Percentiles rank a stretch among this genome's conserved stretches.
phyloP scores from a whole-genome alignment of 1,140 invertebrate species.

The Drosophila rufa region DNA sequence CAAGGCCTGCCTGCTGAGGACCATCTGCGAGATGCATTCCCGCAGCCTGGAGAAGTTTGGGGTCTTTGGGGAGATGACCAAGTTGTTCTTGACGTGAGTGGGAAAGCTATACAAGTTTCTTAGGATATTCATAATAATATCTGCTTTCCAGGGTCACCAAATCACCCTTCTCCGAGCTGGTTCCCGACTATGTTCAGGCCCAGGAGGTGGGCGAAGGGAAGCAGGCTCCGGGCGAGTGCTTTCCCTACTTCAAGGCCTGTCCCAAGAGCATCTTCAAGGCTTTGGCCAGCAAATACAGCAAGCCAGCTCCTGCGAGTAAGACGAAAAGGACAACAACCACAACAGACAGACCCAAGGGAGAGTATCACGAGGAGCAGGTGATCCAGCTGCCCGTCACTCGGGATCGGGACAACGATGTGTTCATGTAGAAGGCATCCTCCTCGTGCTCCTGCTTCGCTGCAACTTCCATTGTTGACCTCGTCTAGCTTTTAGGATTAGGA shows the following conservation, averaged over 20 bases:
- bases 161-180: conserved; percentile 90
- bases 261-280: conserved; percentile 92
- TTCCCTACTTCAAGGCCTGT: conserved; percentile 92
- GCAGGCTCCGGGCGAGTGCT: conserved; percentile 90
- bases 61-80: conserved; percentile 91
- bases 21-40: conserved; percentile 94
- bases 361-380: conserved; percentile 73
- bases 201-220: conserved; percentile 89
- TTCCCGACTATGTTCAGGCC: conserved; percentile 92
- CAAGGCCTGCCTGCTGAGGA: conserved; percentile 91
- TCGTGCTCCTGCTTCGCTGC: not conserved
- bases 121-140: conserved; percentile 1
- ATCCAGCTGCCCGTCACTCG: conserved; percentile 55
- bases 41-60: conserved; percentile 91
- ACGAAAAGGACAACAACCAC: conserved; percentile 33
- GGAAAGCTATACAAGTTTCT: not conserved
- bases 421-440: conserved; percentile 47
- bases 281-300: conserved; percentile 87
- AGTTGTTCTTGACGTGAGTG: conserved; percentile 92
- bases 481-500: conserved; percentile 51
- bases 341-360: conserved; percentile 47
- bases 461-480: conserved; percentile 44
- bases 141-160: conserved; percentile 89
- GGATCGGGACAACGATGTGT: conserved; percentile 48
- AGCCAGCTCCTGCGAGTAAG: conserved; percentile 70